A percentile compares a stretch with the other conserved stretches of the same genome.
Evolutionary conservation across 2,113 vertebrate genomes (phyloP).

Genomic region (Ictalurus furcatus): DNA sequence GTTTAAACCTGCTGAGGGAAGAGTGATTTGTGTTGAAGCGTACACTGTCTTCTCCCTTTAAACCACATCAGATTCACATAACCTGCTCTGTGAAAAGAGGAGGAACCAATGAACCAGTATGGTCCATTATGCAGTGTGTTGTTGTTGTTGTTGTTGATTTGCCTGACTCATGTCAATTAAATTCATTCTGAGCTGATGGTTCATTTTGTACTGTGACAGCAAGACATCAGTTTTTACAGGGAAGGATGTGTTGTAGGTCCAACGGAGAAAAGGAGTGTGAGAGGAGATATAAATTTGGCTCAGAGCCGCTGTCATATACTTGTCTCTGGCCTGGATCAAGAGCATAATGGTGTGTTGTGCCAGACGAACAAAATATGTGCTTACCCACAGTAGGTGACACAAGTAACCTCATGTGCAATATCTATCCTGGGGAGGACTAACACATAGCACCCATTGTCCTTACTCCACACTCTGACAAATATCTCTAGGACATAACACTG

Average conservation of each 20-base stretch:
- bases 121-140: background rate
- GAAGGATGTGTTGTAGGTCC: background rate
- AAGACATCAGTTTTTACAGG: background rate
- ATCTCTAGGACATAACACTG: conserved; percentile 12
- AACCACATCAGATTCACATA: background rate
- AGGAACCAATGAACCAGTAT: background rate
- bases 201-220: background rate
- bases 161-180: background rate
- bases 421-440: background rate
- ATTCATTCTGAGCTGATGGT: background rate
- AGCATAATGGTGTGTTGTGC: background rate
- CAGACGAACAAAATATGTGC: conserved; percentile 8
- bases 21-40: conserved; percentile 11
- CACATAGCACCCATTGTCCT: conserved; percentile 22
- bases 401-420: background rate
- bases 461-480: background rate
- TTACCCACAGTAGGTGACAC: background rate
- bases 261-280: conserved; percentile 43
- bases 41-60: background rate
- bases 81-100: background rate
- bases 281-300: conserved; percentile 23
- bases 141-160: background rate
- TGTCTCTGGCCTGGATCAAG: background rate
- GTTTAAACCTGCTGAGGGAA: background rate
- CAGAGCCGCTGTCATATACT: background rate